Evolutionary conservation across 2,113 vertebrate genomes (phyloP).

Genomic region (Pachypanchax playfairii): DNA sequence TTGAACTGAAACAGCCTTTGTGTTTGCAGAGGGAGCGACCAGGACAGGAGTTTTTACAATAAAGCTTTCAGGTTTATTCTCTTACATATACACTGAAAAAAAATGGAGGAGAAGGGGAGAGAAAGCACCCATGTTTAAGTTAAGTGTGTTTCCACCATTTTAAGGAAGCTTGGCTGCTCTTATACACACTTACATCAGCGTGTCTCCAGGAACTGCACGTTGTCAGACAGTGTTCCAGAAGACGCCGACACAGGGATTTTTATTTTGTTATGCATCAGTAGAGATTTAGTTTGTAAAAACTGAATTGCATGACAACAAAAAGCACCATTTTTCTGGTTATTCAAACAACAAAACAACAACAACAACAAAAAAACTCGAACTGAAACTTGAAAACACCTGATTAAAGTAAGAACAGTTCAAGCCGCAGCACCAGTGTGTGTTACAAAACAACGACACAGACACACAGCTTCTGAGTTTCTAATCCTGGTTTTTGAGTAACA

Average conservation of each 20-base stretch:
- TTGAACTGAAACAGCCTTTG: constrained; percentile 36
- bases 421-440: constrained; percentile 36
- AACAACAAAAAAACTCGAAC: neutral
- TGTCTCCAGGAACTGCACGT: constrained; percentile 26
- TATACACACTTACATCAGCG: constrained; percentile 43
- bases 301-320: constrained; percentile 44
- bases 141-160: constrained; percentile 40
- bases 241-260: constrained; percentile 20
- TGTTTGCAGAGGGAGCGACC: constrained; percentile 51
- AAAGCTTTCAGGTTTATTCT: constrained; percentile 72
- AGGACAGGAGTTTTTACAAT: constrained; percentile 56
- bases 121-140: constrained; percentile 18
- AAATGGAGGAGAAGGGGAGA: neutral
- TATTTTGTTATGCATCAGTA: constrained; percentile 54
- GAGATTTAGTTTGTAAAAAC: constrained; percentile 22
- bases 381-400: constrained; percentile 20
- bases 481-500: constrained; percentile 8
- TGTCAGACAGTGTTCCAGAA: constrained; percentile 39
- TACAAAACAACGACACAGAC: neutral
- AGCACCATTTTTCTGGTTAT: constrained; percentile 65
- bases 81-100: constrained; percentile 58
- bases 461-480: constrained; percentile 26
- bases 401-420: constrained; percentile 41
- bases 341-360: constrained; percentile 9
- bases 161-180: constrained; percentile 39